These are phyloP conservation scores for Tenebrosternarchus preto DNA, from an alignment of 2,113 vertebrate genomes.

Conservation along the genomic window DNA sequence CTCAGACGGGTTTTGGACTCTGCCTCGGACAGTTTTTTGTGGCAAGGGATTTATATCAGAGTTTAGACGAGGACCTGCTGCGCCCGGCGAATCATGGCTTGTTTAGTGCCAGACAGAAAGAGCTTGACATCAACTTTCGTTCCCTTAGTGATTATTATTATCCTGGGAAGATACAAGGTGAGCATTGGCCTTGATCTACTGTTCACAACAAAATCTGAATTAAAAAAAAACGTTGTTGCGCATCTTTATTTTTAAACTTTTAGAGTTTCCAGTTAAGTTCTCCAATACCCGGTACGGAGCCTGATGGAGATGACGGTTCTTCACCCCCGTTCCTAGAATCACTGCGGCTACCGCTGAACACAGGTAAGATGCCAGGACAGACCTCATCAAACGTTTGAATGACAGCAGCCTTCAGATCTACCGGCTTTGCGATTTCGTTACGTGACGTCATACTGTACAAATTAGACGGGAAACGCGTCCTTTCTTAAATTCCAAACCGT, in stretches of 20 bases:
- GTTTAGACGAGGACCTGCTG: conserved; percentile 2
- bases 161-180: conserved; percentile 30
- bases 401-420: not conserved
- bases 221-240: not conserved
- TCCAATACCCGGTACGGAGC: not conserved
- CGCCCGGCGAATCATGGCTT: conserved; percentile 34
- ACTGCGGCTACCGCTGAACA: conserved; percentile 43
- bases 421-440: too few relatives aligned
- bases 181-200: too few relatives aligned
- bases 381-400: too few relatives aligned
- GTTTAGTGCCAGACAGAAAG: not conserved
- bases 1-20: conserved; percentile 19
- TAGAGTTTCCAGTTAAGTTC: conserved; percentile 6
- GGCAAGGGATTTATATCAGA: not conserved
- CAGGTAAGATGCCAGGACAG: conserved; percentile 39
- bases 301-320: not conserved
- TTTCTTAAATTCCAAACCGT: not conserved
- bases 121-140: conserved; percentile 5
- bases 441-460: not conserved
- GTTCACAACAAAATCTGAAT: not conserved
- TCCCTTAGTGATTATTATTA: conserved; percentile 3
- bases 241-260: not conserved
- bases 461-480: not conserved
- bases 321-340: conserved; percentile 38
- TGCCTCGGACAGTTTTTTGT: not conserved